Base-by-base conservation (phyloP, 1,140 invertebrate genomes). In the Agrypnia vestita region DNA sequence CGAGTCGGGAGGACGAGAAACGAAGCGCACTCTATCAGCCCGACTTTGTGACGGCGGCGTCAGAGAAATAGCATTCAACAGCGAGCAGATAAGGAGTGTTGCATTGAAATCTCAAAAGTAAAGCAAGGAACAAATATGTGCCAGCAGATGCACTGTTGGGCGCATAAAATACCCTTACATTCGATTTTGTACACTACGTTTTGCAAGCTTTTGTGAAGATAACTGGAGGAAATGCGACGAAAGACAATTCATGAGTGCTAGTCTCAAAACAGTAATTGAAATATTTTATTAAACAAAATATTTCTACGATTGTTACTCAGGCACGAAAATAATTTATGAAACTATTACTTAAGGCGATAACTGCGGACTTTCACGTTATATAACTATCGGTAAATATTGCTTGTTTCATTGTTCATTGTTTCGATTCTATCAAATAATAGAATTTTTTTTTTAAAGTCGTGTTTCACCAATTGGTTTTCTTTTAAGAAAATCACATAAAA, bases 41-140 rank as follows among this genome's bases (percentile, higher is more conserved):
- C 7, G 19, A 25, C 61, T 62, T 62, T 62, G 61, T 43, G 61
- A 62, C 25, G 61, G 25, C n/a, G 13, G 19, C 61, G 61, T 62
- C 25, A 43, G 61, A 62, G 59, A 35, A 62, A 62, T 62, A 21
- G 59, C 59, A 62, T 62, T 62, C 59, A 62, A 25, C 25, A 62
- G 61, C n/a, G 35, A 62, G 61, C 10, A 62, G 61, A 62, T 62
- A 62, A 62, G 25, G 25, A 62, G 61, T 62, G 61, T 62, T 62
- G 61, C 61, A 62, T 62, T 25, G 61, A 62, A 12, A 43, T 62
- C 59, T 62, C 59, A 21, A 35, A 62, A 62, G 59, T 62, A 25
- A 62, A 43, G 61, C 61, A 43, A 62, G 19, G 61, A 62, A 62
- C 61, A 62, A 44, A 19, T 62, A 25, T 19, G 15, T 59, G 21